Evolutionary conservation across 2,113 vertebrate species (phyloP).

Genomic region (Cranoglanis bouderius): DNA sequence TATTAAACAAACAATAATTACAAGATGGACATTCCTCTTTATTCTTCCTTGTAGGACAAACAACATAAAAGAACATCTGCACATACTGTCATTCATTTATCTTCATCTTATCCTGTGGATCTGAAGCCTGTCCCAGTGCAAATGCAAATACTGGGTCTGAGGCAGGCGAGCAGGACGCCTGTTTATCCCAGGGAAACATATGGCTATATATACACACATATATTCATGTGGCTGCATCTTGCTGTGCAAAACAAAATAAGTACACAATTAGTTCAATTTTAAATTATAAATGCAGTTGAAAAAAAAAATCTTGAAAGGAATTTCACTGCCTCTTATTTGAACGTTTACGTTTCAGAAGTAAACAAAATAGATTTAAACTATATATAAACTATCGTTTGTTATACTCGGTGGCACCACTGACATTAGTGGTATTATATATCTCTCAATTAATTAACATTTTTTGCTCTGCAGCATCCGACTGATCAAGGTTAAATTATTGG

Average conservation of each 20-base stretch:
- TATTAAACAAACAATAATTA: background rate
- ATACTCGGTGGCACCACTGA: background rate
- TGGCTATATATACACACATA: background rate
- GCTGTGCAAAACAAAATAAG: background rate
- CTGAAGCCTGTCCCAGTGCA: background rate
- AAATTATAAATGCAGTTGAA: background rate
- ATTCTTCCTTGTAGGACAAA: background rate
- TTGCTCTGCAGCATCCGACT: background rate
- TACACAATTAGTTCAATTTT: background rate
- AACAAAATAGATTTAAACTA: background rate
- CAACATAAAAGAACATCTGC: background rate
- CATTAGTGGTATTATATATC: background rate
- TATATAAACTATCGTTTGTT: background rate
- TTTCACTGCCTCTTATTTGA: background rate
- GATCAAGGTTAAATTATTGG: background rate
- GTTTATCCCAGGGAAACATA: background rate
- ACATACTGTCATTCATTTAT: background rate
- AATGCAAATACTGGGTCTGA: background rate
- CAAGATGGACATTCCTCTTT: background rate
- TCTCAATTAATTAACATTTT: background rate
- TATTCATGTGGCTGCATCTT: background rate
- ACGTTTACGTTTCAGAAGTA: background rate
- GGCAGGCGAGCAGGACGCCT: background rate
- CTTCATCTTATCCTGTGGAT: background rate
- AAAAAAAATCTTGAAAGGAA: background rate